Evolutionary conservation across 2,113 vertebrate species (phyloP), one percentile per base, ranked within the genome.

Genomic region (Nestor notabilis): DNA sequence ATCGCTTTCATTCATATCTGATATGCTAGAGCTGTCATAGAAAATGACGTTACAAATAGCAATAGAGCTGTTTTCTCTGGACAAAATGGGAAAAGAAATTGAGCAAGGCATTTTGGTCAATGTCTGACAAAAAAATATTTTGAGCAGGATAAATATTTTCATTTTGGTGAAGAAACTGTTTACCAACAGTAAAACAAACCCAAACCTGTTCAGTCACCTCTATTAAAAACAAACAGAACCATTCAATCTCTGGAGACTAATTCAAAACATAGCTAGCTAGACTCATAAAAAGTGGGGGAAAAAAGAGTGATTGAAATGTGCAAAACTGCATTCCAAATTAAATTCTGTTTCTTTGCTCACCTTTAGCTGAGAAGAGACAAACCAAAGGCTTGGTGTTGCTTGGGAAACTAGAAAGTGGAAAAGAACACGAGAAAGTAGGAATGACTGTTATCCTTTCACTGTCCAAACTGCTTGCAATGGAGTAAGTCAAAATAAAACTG

Each of bases 161-260:
- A 2, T 77, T 95, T 83, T 86, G 49, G 58, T 83, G n/a, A 77
- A 31, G n/a, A 77, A 90, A 46, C n/a, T 69, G 20, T 85, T 95
- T 92, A 77, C 23, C 53, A 81, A 90, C 37, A 66, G 37, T 60
- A 65, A 75, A 90, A 61, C 14, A 80, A 92, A 61, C 11, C 23
- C 41, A 39, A 85, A 60, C 44, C 35, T 60, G 17, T 83, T 88
- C 75, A 44, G 58, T 90, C 63, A 41, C 23, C 14, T 83, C 35
- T 71, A 5, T 50, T 85, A 27, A 79, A 93, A 92, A 14, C 39
- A 78, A 93, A 56, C 5, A 58, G 68, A 75, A 71, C 29, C 28
- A 70, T 83, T 89, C 55, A 31, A 1, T 68, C 50, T 75, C 74
- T 69, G 28, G n/a, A 66, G 50, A 65, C 18, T 65, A 76, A 85